Conservation (phyloP, 2,113 vertebrate species). For the Pogonocichla stellata region DNA sequence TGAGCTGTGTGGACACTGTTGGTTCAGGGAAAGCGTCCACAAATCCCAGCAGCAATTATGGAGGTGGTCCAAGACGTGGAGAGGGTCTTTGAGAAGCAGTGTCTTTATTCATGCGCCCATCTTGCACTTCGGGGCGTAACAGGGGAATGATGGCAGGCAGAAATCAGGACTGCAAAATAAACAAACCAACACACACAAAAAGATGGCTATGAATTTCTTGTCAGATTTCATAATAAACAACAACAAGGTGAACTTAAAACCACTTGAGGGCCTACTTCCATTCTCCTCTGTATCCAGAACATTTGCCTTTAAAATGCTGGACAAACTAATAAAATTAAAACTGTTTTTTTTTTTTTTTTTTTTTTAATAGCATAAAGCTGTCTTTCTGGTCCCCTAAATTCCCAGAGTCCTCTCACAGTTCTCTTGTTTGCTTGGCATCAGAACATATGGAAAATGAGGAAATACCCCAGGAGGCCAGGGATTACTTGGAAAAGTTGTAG, state of each 20-base stretch:
- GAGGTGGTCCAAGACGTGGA: neutral
- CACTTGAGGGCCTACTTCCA: neutral
- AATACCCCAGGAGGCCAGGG: neutral
- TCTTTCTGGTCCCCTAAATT: neutral
- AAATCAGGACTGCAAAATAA: neutral
- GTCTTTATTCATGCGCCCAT: fast-evolving
- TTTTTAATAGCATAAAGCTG: neutral
- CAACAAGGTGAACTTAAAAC: neutral
- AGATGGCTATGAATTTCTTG: neutral
- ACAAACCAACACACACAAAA: neutral
- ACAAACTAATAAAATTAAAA: neutral
- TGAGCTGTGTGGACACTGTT: neutral
- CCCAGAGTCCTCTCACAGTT: neutral
- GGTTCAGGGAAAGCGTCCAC: neutral
- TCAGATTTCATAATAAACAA: neutral
- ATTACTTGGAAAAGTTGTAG: neutral
- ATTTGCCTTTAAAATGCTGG: neutral
- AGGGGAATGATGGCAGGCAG: neutral
- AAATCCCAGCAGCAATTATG: neutral
- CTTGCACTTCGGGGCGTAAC: neutral
- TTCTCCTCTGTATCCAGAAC: neutral
- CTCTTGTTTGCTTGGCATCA: neutral
- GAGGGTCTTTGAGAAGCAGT: neutral
- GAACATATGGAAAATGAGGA: neutral
- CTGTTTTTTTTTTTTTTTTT: neutral